phyloP scores from a whole-genome alignment of 2,113 vertebrate genomes.

The Chloroceryle aenea region DNA sequence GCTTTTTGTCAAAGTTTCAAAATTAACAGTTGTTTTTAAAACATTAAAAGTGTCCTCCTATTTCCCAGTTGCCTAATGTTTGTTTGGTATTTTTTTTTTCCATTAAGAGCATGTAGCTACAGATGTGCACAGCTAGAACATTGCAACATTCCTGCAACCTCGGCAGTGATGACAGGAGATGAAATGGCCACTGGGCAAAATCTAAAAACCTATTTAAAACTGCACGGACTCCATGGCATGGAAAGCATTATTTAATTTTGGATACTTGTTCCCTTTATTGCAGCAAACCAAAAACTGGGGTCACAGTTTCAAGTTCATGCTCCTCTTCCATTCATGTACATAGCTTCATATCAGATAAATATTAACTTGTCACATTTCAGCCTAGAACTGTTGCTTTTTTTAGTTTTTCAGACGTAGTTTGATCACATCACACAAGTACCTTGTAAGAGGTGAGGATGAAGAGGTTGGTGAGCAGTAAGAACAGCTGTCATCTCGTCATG shows the following conservation, averaged over 20 bases:
- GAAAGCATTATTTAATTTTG: not conserved
- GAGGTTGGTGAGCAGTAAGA: constrained; percentile 85
- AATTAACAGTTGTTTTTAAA: not conserved
- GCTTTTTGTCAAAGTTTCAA: not conserved
- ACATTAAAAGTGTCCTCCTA: not conserved
- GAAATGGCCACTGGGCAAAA: not conserved
- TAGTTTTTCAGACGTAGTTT: not conserved
- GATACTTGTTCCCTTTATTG: not conserved
- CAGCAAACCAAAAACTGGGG: not conserved
- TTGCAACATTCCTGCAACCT: not conserved
- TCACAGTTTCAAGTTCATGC: not conserved
- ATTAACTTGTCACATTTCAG: not conserved
- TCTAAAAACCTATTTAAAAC: not conserved
- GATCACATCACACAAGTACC: constrained; percentile 72
- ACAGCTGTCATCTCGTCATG: constrained; percentile 95
- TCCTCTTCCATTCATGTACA: not conserved
- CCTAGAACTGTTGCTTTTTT: not conserved
- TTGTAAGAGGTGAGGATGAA: constrained; percentile 87
- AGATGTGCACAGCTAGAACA: not conserved
- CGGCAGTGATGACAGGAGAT: not conserved
- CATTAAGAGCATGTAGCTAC: accelerated
- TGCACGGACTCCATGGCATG: not conserved
- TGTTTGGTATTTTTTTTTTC: not conserved
- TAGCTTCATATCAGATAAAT: not conserved
- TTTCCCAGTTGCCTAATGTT: not conserved